Conservation (phyloP, 2,797 vertebrate genomes). For the Prunella strophiata region DNA sequence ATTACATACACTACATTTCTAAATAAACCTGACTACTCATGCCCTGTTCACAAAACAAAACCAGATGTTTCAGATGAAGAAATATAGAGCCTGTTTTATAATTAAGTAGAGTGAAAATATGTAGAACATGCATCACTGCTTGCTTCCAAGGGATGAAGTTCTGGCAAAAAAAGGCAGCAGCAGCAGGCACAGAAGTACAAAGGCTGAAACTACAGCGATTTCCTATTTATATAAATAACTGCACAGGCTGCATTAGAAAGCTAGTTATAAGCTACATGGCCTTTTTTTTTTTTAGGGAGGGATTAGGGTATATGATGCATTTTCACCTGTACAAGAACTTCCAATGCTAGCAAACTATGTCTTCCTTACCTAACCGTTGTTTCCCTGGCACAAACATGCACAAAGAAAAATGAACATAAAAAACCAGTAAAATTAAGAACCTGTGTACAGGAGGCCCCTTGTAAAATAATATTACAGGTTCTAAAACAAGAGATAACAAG, state of each 20-base stretch:
- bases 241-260: not conserved
- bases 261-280: not conserved
- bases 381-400: not conserved
- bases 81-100: conserved; percentile 5
- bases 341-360: not conserved
- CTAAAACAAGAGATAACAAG: not conserved
- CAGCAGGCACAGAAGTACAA: not conserved
- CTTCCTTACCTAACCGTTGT: not conserved
- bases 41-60: conserved; percentile 43
- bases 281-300: not conserved
- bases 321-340: not conserved
- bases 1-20: conserved; percentile 26
- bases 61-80: conserved; percentile 38
- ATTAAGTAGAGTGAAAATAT: conserved; percentile 33
- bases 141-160: conserved; percentile 1
- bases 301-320: not conserved
- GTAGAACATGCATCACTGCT: not conserved
- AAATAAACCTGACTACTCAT: conserved; percentile 40
- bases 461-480: not conserved
- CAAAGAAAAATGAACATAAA: not conserved
- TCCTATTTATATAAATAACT: not conserved
- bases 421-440: not conserved
- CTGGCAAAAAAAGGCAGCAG: not conserved
- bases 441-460: not conserved
- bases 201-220: not conserved